Conservation (phyloP, 2,797 vertebrate species). For the Chelidonichthys spinosus region DNA sequence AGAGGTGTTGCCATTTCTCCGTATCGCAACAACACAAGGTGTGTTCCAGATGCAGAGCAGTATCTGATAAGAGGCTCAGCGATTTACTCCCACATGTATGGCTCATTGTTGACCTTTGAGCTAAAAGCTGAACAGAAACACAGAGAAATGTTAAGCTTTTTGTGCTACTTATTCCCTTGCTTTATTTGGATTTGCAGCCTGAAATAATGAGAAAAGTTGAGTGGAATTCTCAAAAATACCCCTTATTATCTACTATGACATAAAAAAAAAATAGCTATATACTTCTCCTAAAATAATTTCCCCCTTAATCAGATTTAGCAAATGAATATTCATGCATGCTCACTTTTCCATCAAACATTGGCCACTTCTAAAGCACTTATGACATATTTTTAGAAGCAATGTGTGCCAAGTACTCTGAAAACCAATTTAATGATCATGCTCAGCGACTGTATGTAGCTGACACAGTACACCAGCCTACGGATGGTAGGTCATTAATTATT, state of each 20-base stretch:
- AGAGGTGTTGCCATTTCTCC: slow-evolving; percentile 67
- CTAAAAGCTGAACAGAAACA: slow-evolving; percentile 50
- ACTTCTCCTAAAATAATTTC: slow-evolving; percentile 26
- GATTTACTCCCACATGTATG: slow-evolving; percentile 49
- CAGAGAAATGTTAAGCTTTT: slow-evolving; percentile 51
- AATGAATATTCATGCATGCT: slow-evolving; percentile 68
- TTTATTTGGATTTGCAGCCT: slow-evolving; percentile 58
- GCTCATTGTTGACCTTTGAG: slow-evolving; percentile 50
- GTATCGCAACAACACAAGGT: slow-evolving; percentile 47
- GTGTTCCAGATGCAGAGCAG: slow-evolving; percentile 63
- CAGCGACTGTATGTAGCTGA: slow-evolving; percentile 27
- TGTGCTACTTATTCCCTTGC: slow-evolving; percentile 55
- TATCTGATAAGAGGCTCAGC: slow-evolving; percentile 56
- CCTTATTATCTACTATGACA: slow-evolving; percentile 40
- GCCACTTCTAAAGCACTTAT: slow-evolving; percentile 38
- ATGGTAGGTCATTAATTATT: slow-evolving; percentile 38
- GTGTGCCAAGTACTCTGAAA: slow-evolving; percentile 16
- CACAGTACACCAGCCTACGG: slow-evolving; percentile 10
- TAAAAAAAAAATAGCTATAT: slow-evolving; percentile 30
- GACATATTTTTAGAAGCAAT: slow-evolving; percentile 34
- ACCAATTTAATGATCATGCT: slow-evolving; percentile 20
- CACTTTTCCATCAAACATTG: slow-evolving; percentile 49
- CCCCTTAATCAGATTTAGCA: slow-evolving; percentile 46
- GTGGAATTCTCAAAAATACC: slow-evolving; percentile 31
- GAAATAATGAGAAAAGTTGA: slow-evolving; percentile 42